A percentile compares a stretch with the other conserved stretches of the same genome.
Conservation (phyloP, 2,888 invertebrate genomes). For the Chesias legatella region DNA sequence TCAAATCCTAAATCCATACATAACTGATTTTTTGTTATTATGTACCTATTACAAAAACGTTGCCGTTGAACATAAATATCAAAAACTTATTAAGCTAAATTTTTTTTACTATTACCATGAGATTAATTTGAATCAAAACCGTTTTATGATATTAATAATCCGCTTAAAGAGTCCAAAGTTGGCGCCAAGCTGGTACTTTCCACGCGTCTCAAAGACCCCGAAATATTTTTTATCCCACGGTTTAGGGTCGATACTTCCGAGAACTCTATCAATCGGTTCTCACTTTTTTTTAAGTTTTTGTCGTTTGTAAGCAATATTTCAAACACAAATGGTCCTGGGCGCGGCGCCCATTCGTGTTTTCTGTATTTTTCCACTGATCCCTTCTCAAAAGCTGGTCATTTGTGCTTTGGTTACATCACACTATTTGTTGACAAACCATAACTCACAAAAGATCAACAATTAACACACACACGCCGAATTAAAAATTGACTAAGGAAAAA, state of each 20-base stretch:
- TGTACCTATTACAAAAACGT: too few species aligned
- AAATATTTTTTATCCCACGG: slow-evolving; percentile 34
- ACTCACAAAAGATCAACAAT: too few species aligned
- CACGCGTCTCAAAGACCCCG: slow-evolving; percentile 15
- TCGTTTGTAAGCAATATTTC: slow-evolving; percentile 21
- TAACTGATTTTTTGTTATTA: too few species aligned
- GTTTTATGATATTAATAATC: slow-evolving; percentile 8
- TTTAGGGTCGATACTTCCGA: slow-evolving; percentile 40
- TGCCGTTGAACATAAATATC: too few species aligned
- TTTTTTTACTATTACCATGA: too few species aligned
- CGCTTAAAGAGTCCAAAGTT: slow-evolving; percentile 12
- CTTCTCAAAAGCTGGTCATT: slow-evolving; percentile 3
- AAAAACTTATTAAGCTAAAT: too few species aligned
- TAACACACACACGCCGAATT: too few species aligned
- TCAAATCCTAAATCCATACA: too few species aligned
- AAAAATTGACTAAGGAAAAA: too few species aligned
- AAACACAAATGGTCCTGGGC: slow-evolving; percentile 23
- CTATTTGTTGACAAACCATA: slow-evolving; percentile 1
- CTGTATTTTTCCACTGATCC: slow-evolving; percentile 24
- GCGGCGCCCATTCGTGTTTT: slow-evolving; percentile 9
- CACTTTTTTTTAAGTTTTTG: slow-evolving; percentile 23
- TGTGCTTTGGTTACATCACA: slow-evolving; percentile 2
- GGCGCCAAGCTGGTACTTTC: slow-evolving; percentile 20
- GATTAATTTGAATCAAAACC: slow-evolving; percentile 1
- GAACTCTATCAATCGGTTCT: slow-evolving; percentile 34